These are phyloP conservation scores for Macroteleia sp. DNA, from an alignment of 2,888 invertebrate species.

Conservation along the genomic window DNA sequence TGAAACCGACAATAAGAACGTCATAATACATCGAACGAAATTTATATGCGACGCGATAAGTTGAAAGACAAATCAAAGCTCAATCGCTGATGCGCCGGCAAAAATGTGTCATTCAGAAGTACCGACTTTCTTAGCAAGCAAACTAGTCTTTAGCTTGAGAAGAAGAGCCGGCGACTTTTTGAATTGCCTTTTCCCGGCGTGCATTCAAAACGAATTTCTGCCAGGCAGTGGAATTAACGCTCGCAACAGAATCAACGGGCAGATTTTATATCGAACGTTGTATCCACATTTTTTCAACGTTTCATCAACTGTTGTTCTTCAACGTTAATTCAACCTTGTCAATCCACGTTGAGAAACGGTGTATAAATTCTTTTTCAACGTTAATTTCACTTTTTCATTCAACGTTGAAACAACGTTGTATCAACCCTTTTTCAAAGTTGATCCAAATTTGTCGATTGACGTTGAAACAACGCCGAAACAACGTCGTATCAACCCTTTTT, in stretches of 20 bases:
- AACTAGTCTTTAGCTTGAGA: background rate
- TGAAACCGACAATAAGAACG: slow-evolving; percentile 18
- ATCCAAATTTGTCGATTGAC: too few relatives aligned
- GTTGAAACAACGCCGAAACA: too few relatives aligned
- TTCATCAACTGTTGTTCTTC: too few relatives aligned
- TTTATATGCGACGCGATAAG: slow-evolving; percentile 20
- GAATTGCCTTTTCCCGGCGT: background rate
- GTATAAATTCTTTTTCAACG: too few relatives aligned
- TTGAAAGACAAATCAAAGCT: slow-evolving; percentile 7
- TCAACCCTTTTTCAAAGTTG: too few relatives aligned
- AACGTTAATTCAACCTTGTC: too few relatives aligned
- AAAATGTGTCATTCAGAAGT: background rate
- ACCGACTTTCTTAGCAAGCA: background rate
- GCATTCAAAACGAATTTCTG: background rate
- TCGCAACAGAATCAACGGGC: slow-evolving; percentile 2
- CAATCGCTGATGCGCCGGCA: background rate
- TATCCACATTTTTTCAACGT: too few relatives aligned
- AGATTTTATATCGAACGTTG: slow-evolving; percentile 9
- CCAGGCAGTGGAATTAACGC: slow-evolving; percentile 16
- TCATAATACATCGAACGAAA: slow-evolving; percentile 30
- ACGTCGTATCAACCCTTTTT: too few relatives aligned
- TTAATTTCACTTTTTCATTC: too few relatives aligned
- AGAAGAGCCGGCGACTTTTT: background rate
- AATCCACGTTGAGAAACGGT: too few relatives aligned
- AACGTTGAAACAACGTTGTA: too few relatives aligned